Evolutionary conservation across 2,888 invertebrate genomes (phyloP).

Genomic region (Sussaba pulchella): DNA sequence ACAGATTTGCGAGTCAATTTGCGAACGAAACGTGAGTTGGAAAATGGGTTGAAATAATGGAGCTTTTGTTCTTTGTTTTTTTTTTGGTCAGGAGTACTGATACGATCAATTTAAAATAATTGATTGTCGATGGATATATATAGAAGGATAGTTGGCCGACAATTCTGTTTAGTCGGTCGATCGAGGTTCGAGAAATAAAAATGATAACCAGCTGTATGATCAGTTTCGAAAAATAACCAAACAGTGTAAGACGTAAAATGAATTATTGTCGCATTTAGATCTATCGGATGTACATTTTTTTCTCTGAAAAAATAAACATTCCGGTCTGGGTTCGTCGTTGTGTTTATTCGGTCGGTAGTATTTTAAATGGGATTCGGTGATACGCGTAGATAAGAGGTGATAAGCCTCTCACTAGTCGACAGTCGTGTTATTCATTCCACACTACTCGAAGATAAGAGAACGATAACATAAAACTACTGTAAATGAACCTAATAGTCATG

Average conservation of each 20-base stretch:
- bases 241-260: too few species aligned
- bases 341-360: neutral
- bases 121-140: conserved; percentile 1
- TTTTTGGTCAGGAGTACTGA: too few species aligned
- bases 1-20: neutral
- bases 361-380: neutral
- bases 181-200: neutral
- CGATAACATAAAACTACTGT: neutral
- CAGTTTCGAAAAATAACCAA: too few species aligned
- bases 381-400: neutral
- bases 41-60: neutral
- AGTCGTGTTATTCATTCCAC: neutral
- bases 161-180: conserved; percentile 6
- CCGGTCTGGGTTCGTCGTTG: neutral
- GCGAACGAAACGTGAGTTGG: neutral
- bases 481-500: neutral
- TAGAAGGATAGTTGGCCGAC: neutral
- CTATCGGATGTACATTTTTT: too few species aligned
- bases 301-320: too few species aligned
- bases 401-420: neutral
- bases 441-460: neutral
- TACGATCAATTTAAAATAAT: conserved; percentile 9
- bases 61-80: neutral
- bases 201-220: neutral
- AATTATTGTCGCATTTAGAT: too few species aligned